A percentile compares a stretch with the other conserved stretches of the same genome.
These are phyloP conservation scores for Ormyrus labotus DNA, from an alignment of 2,888 invertebrate species.

Conservation along the genomic window DNA sequence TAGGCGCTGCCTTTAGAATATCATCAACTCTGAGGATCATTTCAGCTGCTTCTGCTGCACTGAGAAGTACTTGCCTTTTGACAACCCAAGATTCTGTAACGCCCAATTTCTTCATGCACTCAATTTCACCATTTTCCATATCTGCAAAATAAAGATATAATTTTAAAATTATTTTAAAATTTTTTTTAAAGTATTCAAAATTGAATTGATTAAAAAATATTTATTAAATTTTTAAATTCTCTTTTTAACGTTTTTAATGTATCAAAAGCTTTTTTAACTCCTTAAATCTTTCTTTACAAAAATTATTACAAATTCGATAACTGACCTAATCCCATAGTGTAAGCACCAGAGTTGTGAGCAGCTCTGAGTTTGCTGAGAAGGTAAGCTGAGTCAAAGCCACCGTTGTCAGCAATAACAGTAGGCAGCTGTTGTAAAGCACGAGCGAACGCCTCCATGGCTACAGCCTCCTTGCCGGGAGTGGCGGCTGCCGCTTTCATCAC, in stretches of 20 bases:
- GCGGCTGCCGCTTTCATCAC: constrained; percentile 88
- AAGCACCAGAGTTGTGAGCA: constrained; percentile 88
- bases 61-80: constrained; percentile 95
- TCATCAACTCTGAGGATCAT: constrained; percentile 99
- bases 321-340: constrained; percentile 85
- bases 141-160: constrained; percentile 77
- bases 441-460: constrained; percentile 97
- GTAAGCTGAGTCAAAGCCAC: constrained; percentile 98
- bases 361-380: constrained; percentile 94
- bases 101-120: constrained; percentile 93
- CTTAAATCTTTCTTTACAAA: constrained; percentile 62
- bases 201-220: neutral
- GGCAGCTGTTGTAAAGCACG: constrained; percentile 93
- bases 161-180: neutral
- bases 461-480: constrained; percentile 97
- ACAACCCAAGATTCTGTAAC: constrained; percentile 98
- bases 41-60: constrained; percentile 98
- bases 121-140: constrained; percentile 91
- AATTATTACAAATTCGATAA: constrained; percentile 17
- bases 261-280: no score
- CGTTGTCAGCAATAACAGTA: constrained; percentile 98
- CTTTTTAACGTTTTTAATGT: neutral
- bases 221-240: neutral
- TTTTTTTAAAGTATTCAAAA: neutral
- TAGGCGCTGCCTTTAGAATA: constrained; percentile 94